These are phyloP conservation scores for Torymus texanus DNA, from an alignment of 2,888 invertebrate species.

Conservation along the genomic window DNA sequence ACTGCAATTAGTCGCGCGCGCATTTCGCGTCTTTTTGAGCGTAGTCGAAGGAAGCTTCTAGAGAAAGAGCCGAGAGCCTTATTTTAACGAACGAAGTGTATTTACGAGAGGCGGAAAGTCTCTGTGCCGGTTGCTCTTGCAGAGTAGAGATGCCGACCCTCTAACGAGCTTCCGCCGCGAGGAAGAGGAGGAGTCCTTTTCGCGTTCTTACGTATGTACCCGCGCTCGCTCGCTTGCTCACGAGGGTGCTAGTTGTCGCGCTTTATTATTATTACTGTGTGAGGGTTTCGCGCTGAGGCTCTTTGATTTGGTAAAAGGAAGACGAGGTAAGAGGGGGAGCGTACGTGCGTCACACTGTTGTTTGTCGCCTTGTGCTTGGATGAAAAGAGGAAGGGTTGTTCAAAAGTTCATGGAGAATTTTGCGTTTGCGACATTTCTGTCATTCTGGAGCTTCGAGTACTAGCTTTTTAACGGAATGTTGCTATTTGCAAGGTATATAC, in stretches of 20 bases:
- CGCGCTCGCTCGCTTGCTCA: background rate
- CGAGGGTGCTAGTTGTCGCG: conserved; percentile 9
- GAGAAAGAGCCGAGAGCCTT: conserved; percentile 5
- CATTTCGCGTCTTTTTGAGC: no score
- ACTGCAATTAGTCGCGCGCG: background rate
- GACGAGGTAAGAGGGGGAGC: background rate
- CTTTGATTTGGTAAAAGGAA: conserved; percentile 30
- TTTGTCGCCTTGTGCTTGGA: no score
- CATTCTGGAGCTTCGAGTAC: background rate
- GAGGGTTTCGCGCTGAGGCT: background rate
- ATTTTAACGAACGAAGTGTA: conserved; percentile 34
- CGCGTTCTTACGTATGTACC: background rate
- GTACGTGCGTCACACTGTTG: no score
- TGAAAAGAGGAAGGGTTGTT: no score
- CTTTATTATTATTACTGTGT: conserved; percentile 21
- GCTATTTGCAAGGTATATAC: no score
- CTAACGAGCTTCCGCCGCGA: conserved; percentile 29
- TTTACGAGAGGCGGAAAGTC: conserved; percentile 18
- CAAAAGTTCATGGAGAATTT: no score
- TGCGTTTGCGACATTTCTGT: no score
- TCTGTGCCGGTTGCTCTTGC: conserved; percentile 5
- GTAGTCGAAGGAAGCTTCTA: background rate
- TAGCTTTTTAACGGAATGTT: no score
- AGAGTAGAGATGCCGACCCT: background rate
- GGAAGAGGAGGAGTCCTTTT: background rate